Base-by-base conservation (phyloP, 1,140 invertebrate species). In the Lasioglossum baleicum region DNA sequence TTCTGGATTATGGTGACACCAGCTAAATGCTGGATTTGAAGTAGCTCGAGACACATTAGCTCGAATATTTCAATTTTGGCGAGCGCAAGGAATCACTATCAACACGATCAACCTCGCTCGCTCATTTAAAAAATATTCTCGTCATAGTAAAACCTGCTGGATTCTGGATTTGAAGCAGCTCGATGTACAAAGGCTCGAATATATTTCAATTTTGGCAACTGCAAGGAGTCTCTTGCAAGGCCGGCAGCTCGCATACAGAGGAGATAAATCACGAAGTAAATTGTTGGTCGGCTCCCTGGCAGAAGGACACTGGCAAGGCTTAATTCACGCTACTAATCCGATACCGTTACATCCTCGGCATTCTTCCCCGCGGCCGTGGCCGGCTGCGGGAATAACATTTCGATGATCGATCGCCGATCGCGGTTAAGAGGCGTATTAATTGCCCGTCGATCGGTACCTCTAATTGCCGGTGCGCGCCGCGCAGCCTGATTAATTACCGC, bases 391-490 rank as follows among this genome's bases (percentile, higher is more conserved):
- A 86, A 83, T 86, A 83, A 83, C 77, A 81, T 83, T 87, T 86
- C 82, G 78, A 86, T 86, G 85, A 87, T 87, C 85, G 84, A 87
- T 87, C 84, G 84, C 60, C 84, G 84, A 86, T 87, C 85, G 84
- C 81, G 84, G 84, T 86, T 87, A 86, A 87, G 85, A 86, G 84
- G 81, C 81, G 84, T 87, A 87, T 87, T 86, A 87, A 87, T 87
- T 87, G 84, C 77, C 74, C 81, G 69, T 77, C 84, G 84, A 85
- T 86, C 83, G 85, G 81, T 86, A 87, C 82, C 84, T 87, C 84
- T 86, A 86, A 87, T 87, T 87, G 86, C 80, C 82, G 72, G 75
- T 58, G 66, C 60, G 84, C 77, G 81, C 77, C 81, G 85, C 80
- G 74, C 78, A 53, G 70, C 72, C 75, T 86, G 84, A 87, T 87